phyloP scores from a whole-genome alignment of 2,113 vertebrate species.

The Rafetus swinhoei region DNA sequence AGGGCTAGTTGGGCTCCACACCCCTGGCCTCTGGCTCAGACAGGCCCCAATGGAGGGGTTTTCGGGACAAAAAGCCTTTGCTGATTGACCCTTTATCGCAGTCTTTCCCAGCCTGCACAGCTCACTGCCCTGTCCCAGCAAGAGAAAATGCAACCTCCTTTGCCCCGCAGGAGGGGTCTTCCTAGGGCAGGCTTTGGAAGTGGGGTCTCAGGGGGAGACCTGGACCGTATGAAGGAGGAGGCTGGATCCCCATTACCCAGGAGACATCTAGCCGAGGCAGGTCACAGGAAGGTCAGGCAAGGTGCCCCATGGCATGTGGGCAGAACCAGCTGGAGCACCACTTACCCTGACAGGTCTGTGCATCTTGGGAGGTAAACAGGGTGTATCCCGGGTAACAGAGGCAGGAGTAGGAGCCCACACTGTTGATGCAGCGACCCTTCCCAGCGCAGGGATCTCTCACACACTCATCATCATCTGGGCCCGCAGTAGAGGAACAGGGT shows the following conservation, averaged over 20 bases:
- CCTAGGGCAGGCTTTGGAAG: not conserved
- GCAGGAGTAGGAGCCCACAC: conserved; percentile 88
- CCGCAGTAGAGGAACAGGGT: not conserved
- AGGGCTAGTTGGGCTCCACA: not conserved
- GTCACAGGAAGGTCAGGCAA: not conserved
- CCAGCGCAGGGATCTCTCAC: conserved; percentile 85
- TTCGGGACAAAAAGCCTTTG: not conserved
- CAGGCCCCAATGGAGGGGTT: not conserved
- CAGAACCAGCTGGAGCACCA: rapidly evolving
- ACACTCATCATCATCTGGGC: conserved; percentile 90
- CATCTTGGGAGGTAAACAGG: conserved; percentile 78
- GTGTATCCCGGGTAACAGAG: conserved; percentile 89
- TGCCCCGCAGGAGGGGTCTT: not conserved
- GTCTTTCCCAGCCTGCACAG: not conserved
- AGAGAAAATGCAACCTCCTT: not conserved
- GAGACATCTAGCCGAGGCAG: not conserved
- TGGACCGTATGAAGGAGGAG: not conserved
- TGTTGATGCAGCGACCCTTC: conserved; percentile 89
- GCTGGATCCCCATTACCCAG: not conserved
- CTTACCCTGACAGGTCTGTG: conserved; percentile 91
- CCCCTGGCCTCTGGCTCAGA: not conserved
- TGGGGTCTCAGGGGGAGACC: not conserved
- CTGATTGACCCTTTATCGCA: not conserved
- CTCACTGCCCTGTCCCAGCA: not conserved
- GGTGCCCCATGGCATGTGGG: not conserved